Evolutionary conservation across 2,113 vertebrate genomes (phyloP).

Genomic region (Elaphurus davidianus): DNA sequence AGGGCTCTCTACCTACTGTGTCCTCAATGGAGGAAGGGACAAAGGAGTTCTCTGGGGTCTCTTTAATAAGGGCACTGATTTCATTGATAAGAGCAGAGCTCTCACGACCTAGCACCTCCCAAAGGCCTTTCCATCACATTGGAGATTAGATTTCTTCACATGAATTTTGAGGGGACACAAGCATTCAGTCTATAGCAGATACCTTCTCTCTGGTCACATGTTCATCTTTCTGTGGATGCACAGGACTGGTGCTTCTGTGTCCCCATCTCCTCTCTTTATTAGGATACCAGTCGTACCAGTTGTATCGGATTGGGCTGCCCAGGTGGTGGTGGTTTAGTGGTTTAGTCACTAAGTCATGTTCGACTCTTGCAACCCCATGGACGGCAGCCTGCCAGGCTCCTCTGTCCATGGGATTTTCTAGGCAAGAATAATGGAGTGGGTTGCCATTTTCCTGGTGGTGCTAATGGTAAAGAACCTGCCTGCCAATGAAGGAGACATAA

Average conservation of each 20-base stretch:
- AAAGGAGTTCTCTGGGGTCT: background rate
- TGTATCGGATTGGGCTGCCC: background rate
- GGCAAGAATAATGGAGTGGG: background rate
- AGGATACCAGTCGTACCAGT: background rate
- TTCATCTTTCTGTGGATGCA: background rate
- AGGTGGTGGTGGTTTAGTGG: background rate
- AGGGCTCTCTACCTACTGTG: background rate
- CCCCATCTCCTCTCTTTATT: background rate
- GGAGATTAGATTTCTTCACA: background rate
- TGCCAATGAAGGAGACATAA: background rate
- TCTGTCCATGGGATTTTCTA: background rate
- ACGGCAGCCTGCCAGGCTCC: background rate
- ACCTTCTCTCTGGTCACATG: background rate
- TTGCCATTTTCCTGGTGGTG: background rate
- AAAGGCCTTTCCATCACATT: background rate
- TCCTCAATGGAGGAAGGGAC: background rate
- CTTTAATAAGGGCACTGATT: background rate
- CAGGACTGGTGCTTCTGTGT: background rate
- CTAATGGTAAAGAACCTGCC: background rate
- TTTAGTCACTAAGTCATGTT: background rate
- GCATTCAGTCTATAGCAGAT: background rate
- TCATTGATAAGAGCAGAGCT: background rate
- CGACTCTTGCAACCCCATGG: rapidly evolving
- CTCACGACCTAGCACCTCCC: background rate
- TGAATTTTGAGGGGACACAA: background rate